Evolutionary conservation across 1,140 invertebrate genomes (phyloP).

Genomic region (Onthophagus taurus): DNA sequence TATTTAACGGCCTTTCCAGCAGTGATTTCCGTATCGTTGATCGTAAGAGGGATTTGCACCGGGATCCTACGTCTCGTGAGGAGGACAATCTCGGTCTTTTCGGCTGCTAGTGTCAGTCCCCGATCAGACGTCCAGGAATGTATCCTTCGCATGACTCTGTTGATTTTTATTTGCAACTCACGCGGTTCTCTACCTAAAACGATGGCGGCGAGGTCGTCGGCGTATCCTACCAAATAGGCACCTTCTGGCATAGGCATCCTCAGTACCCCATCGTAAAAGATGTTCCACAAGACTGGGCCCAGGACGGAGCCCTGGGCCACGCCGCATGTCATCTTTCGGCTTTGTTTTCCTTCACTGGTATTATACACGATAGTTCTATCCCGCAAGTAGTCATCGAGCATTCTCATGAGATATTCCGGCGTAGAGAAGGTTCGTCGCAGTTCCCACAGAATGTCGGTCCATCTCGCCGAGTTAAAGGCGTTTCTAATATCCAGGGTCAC

Average conservation of each 20-base stretch:
- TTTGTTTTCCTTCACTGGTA: neutral
- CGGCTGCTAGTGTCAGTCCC: neutral
- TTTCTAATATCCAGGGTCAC: conserved; percentile 19
- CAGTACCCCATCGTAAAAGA: conserved; percentile 27
- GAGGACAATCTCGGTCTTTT: neutral
- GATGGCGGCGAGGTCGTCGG: conserved; percentile 28
- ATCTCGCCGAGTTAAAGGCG: conserved; percentile 18
- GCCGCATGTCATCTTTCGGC: conserved; percentile 1
- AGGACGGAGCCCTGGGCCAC: conserved; percentile 30
- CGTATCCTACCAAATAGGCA: conserved; percentile 21
- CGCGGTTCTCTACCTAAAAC: conserved; percentile 6
- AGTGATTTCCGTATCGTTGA: neutral
- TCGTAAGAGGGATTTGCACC: neutral
- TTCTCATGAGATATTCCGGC: conserved; percentile 9
- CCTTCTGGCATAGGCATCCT: conserved; percentile 11
- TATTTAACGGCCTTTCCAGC: conserved; percentile 1
- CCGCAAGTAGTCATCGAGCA: conserved; percentile 18
- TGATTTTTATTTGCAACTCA: neutral
- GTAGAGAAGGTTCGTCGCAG: conserved; percentile 6
- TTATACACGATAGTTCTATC: conserved; percentile 16
- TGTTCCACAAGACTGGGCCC: conserved; percentile 31
- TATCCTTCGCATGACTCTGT: neutral
- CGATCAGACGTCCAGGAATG: neutral
- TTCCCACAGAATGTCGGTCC: conserved; percentile 12
- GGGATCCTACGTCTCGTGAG: conserved; percentile 1